Conservation (phyloP, 2,113 vertebrate species). For the Australoheros scitulus region DNA sequence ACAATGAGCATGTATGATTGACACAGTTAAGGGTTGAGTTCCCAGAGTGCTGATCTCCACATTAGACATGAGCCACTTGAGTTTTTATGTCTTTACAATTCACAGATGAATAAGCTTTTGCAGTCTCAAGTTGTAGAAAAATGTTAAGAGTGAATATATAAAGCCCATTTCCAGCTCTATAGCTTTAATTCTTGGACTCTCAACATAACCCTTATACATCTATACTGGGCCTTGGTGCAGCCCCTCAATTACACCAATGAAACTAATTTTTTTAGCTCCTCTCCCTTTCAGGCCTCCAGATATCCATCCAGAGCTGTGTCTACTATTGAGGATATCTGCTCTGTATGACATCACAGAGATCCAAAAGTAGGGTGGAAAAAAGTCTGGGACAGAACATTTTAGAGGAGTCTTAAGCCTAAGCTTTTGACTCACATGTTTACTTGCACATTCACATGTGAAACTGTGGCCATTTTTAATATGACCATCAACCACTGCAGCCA, state of each 20-base stretch:
- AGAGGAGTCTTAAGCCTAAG: background rate
- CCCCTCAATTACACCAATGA: background rate
- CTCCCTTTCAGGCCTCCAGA: background rate
- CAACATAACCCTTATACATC: conserved; percentile 1
- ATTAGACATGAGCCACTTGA: conserved; percentile 26
- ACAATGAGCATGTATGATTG: conserved; percentile 33
- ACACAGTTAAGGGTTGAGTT: conserved; percentile 12
- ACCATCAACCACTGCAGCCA: background rate
- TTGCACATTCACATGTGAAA: no score
- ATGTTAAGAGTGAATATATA: background rate
- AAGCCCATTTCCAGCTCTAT: background rate
- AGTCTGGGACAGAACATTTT: background rate
- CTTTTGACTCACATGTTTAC: background rate
- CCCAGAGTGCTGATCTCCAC: conserved; percentile 3
- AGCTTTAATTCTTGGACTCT: background rate
- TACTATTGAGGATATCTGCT: background rate
- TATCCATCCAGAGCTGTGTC: background rate
- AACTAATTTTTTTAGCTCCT: background rate
- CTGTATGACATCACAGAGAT: background rate
- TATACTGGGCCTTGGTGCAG: background rate
- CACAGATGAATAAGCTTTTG: background rate
- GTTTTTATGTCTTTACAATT: conserved; percentile 5
- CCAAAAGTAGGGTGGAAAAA: background rate
- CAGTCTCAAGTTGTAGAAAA: background rate
- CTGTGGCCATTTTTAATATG: background rate